Base-by-base conservation (phyloP, 2,888 invertebrate species). In the Gortyna flavago region DNA sequence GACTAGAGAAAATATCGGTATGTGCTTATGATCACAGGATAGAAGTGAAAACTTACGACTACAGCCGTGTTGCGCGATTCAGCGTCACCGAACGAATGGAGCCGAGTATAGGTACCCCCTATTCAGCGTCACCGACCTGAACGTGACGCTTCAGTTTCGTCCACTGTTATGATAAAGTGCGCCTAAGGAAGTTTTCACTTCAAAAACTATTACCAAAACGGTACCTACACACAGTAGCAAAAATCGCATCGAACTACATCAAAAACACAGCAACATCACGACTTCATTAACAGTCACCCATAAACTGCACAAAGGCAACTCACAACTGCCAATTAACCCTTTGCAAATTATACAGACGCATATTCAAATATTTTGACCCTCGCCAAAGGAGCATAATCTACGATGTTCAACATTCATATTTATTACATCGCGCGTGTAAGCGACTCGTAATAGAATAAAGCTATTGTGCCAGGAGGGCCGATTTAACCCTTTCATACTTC, bases 331-430 rank as follows among this genome's bases (percentile, higher is more conserved):
- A 95, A 96, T 96, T 96, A 96, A 95, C 96, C 96, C 96, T 94
- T 93, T 91, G 93, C 95, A 95, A 96, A 94, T 96, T 94, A 94
- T 92, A 91, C 93, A 89, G 91, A 93, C 90, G 94, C 94, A 95
- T 95, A 96, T 96, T 96, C 94, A 96, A 96, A 96, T 96, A 96
- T 96, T 96, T 95, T 96, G 96, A 96, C 96, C 96, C 96, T 94
- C 92, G 93, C 94, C 95, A 93, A 94, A 95, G 94, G 91, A 94
- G 94, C 91, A 94, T 96, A 96, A 96, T 95, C 95, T 94, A 89
- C 93, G 93, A 92, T 95, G 95, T 95, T 95, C 95, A 94, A 95
- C 96, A 96, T 96, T 96, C 96, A 96, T 96, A 96, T 96, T 96
- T 96, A 96, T 95, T 94, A 95, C 95, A 95, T 96, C 94, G 95